A percentile compares a stretch with the other conserved stretches of the same genome.
Conservation (phyloP, 2,797 vertebrate genomes). For the Notolabrus celidotus region DNA sequence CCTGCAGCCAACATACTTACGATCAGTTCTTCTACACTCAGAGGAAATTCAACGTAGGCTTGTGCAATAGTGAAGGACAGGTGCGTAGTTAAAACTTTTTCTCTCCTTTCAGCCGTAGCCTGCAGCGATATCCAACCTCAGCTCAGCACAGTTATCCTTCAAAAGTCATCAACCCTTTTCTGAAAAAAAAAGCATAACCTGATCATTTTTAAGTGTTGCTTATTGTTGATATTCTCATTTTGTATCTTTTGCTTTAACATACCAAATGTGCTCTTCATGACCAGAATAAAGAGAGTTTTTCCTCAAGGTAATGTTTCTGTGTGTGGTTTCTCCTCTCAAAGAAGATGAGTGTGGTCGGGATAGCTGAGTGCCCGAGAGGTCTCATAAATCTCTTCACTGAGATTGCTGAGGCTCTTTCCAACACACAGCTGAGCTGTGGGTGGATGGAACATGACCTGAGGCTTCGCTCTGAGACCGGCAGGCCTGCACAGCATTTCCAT, state of each 20-base stretch:
- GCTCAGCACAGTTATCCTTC: background rate
- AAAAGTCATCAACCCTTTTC: background rate
- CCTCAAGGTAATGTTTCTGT: conserved; percentile 8
- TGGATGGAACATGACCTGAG: conserved; percentile 62
- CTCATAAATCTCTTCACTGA: conserved; percentile 63
- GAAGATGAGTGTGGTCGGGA: conserved; percentile 28
- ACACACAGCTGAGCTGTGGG: conserved; percentile 40
- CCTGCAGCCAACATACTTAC: background rate
- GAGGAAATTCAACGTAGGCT: conserved; percentile 12
- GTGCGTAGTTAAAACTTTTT: conserved; percentile 12
- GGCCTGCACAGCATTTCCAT: conserved; percentile 43
- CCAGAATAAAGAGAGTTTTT: conserved; percentile 48
- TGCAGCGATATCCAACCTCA: conserved; percentile 9
- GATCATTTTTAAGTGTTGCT: background rate
- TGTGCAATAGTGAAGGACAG: conserved; percentile 37
- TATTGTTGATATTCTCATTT: background rate
- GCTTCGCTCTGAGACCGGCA: conserved; percentile 47
- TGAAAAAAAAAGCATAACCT: too few relatives aligned
- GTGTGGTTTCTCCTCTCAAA: conserved; percentile 38
- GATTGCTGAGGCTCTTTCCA: conserved; percentile 56
- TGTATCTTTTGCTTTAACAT: background rate
- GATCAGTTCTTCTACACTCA: background rate
- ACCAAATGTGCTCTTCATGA: conserved; percentile 7
- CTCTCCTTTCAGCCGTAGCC: background rate
- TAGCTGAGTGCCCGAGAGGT: conserved; percentile 27